A percentile compares a stretch with the other conserved stretches of the same genome.
Conservation (phyloP, 2,113 vertebrate species). For the Mustela lutreola region DNA sequence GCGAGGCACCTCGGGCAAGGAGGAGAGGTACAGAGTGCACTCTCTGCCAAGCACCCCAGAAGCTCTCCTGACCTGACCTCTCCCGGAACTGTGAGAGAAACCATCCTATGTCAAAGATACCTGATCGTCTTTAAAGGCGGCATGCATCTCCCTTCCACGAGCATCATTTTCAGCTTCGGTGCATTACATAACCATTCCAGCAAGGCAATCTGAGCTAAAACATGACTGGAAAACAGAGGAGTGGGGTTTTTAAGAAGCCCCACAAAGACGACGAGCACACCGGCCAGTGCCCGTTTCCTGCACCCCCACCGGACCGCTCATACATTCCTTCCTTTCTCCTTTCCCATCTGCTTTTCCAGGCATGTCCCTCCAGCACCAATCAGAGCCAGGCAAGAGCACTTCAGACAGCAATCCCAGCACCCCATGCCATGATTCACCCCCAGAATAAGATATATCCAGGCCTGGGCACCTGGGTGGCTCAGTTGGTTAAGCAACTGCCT, state of each 20-base stretch:
- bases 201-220: constrained; percentile 45
- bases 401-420: not conserved
- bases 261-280: not conserved
- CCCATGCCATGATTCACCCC: not conserved
- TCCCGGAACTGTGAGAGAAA: not conserved
- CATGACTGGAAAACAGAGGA: constrained; percentile 18
- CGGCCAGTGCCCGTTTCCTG: not conserved
- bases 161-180: constrained; percentile 9
- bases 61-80: not conserved
- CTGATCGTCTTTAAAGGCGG: not conserved
- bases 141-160: too few species aligned
- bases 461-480: too few species aligned
- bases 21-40: fast-evolving
- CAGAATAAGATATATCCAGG: not conserved
- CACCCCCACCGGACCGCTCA: not conserved
- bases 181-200: not conserved
- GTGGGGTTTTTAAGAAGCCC: not conserved
- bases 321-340: not conserved
- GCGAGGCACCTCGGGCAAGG: fast-evolving
- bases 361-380: not conserved
- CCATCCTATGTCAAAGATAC: not conserved
- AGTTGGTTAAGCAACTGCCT: too few species aligned
- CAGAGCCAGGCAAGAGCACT: not conserved
- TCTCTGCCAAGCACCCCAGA: not conserved
- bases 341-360: not conserved